Conservation (phyloP, 2,113 vertebrate species). For the Salvator merianae region DNA sequence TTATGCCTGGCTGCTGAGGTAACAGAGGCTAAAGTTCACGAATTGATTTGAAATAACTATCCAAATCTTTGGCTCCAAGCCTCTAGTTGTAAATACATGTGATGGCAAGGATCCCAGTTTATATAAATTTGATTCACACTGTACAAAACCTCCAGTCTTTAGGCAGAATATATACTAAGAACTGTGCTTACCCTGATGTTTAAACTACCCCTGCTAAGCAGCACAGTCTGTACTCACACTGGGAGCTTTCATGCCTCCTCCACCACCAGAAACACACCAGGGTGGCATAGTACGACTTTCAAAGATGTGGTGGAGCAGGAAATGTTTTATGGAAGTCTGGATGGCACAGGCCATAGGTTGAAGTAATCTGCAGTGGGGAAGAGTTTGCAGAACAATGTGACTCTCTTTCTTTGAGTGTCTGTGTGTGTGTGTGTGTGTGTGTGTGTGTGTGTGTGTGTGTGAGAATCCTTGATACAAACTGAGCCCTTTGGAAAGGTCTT, state of each 20-base stretch:
- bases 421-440: neutral
- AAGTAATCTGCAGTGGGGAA: neutral
- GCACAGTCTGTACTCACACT: neutral
- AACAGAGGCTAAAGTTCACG: neutral
- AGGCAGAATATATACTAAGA: neutral
- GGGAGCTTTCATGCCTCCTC: neutral
- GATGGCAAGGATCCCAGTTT: neutral
- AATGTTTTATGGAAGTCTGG: neutral
- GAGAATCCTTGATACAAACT: constrained; percentile 7
- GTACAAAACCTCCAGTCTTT: neutral
- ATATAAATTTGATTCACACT: neutral
- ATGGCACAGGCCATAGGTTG: neutral
- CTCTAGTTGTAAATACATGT: neutral
- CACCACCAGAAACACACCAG: neutral
- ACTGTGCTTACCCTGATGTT: neutral
- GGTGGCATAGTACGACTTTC: neutral
- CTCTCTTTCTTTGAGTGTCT: neutral
- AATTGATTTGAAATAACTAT: neutral
- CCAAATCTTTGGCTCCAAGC: neutral
- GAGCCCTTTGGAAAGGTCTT: constrained; percentile 51
- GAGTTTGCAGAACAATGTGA: neutral
- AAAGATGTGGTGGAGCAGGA: neutral
- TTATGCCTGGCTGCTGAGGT: neutral
- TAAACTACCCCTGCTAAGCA: neutral
- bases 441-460: neutral